A percentile compares a stretch with the other conserved stretches of the same genome.
phyloP scores from a whole-genome alignment of 2,888 invertebrate species.

The Cheilosia variabilis region DNA sequence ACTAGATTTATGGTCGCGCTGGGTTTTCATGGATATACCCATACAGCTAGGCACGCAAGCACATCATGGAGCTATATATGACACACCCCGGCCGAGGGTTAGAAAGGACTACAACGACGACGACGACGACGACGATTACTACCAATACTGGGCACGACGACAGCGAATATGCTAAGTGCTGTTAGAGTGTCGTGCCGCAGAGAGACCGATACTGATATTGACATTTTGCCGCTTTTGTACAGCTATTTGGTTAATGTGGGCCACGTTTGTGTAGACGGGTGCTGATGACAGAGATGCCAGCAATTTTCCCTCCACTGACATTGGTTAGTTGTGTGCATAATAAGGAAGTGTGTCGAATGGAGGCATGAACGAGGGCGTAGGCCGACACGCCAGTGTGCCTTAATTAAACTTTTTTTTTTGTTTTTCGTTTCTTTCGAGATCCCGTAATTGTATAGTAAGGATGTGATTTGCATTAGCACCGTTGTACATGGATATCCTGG shows the following conservation, averaged over 20 bases:
- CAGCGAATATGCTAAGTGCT: constrained; percentile 72
- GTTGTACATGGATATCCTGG: constrained; percentile 65
- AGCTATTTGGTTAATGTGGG: constrained; percentile 69
- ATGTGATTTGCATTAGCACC: constrained; percentile 74
- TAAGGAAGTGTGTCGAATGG: constrained; percentile 44
- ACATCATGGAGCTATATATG: constrained; percentile 19
- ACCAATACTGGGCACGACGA: constrained; percentile 32
- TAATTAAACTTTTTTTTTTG: constrained; percentile 65
- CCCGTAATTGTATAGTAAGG: constrained; percentile 66
- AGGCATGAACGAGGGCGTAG: neutral
- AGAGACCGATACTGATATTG: constrained; percentile 72
- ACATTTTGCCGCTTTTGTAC: constrained; percentile 73
- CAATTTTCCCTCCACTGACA: constrained; percentile 57
- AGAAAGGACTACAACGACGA: constrained; percentile 4
- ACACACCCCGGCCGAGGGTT: constrained; percentile 3
- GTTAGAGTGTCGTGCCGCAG: constrained; percentile 66
- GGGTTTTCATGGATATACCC: constrained; percentile 21
- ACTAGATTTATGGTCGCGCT: constrained; percentile 73
- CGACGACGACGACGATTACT: constrained; percentile 9
- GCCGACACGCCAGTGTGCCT: constrained; percentile 39
- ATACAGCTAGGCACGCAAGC: constrained; percentile 54
- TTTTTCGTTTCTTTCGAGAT: constrained; percentile 42
- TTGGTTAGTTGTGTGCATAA: constrained; percentile 69
- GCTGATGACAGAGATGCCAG: constrained; percentile 53
- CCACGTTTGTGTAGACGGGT: constrained; percentile 37